Evolutionary conservation across 2,113 vertebrate genomes (phyloP).

Genomic region (Neolamprologus modestus): DNA sequence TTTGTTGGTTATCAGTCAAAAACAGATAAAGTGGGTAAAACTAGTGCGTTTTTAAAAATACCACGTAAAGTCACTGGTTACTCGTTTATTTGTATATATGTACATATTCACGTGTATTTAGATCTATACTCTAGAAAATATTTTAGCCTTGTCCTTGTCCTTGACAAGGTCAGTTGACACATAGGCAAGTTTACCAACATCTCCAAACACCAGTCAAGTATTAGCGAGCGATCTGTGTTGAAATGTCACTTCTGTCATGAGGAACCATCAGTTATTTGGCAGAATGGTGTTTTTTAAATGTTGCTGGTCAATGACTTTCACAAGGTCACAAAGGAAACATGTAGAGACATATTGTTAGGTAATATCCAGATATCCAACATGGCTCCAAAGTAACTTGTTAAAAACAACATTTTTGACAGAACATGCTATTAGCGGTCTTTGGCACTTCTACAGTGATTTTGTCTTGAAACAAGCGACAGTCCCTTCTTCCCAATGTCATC

Average conservation of each 20-base stretch:
- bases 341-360: background rate
- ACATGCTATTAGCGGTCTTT: background rate
- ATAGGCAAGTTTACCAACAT: background rate
- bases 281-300: background rate
- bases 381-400: background rate
- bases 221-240: background rate
- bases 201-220: background rate
- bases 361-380: background rate
- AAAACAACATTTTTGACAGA: background rate
- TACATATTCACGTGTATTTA: background rate
- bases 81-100: background rate
- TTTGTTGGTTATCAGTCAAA: background rate
- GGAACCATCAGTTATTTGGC: background rate
- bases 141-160: background rate
- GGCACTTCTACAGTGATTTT: background rate
- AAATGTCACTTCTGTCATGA: background rate
- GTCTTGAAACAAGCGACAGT: background rate
- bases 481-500: background rate
- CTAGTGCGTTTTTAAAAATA: background rate
- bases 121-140: background rate
- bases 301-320: background rate
- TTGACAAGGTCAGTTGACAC: conserved; percentile 34
- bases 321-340: background rate
- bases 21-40: background rate
- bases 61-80: background rate